Evolutionary conservation across 1,140 invertebrate genomes (phyloP), one percentile per base, ranked within the genome.

Genomic region (Pogonomyrmex barbatus): DNA sequence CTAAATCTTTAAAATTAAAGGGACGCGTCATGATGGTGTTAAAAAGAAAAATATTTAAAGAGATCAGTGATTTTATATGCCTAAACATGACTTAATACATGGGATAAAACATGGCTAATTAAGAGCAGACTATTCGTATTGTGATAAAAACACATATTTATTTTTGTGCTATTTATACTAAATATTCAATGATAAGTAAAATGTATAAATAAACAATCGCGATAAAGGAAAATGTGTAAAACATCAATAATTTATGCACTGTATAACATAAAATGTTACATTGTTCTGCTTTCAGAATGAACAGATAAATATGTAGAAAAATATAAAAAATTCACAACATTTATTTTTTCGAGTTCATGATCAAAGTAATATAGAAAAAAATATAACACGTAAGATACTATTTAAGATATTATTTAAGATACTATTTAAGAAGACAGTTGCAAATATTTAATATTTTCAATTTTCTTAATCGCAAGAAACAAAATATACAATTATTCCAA

Each of bases 1-100:
- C 12, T 1, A 82, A 75, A 75, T 73, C n/a, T 50, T 1, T 10
- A 60, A 17, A 50, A 54, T 68, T 68, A 54, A 73, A 82, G 5
- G 14, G 39, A 68, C 12, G 6, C 17, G 5, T 65, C n/a, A 52
- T 8, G 42, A 50, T n/a, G 10, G 39, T 10, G 39, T 10, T 10
- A 6, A n/a, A 3, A 0, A 71, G 33, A 73, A 8, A 36, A 73
- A 82, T 42, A 9, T 58, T 65, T 3, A 30, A 70, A 50, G 14
- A 10, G 17, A 83, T 52, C 24, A 17, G 33, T 2, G 3, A 4
- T 54, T 10, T 52, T 50, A 52, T 4, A 10, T 67, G n/a, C 10
- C 24, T 50, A 68, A 68, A 68, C 24, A 10, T 68, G n/a, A 47
- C n/a, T 45, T 10, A 24, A 67, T 12, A 45, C 3, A n/a, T 4